Percentiles rank a stretch among this genome's conserved stretches.
phyloP scores from a whole-genome alignment of 2,888 invertebrate genomes.

The Philaethria dido region DNA sequence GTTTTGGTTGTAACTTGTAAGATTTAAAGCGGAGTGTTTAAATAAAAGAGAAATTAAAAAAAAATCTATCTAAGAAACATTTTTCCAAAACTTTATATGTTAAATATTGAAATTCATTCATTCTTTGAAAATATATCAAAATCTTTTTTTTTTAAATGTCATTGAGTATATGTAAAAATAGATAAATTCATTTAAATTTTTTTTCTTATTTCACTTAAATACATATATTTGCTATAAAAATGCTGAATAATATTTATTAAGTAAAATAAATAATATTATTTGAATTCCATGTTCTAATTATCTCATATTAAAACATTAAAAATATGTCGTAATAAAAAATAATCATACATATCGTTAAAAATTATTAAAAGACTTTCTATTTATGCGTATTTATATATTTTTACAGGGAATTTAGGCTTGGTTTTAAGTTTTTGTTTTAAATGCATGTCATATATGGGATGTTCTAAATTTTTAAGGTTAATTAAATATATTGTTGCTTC shows the following conservation, averaged over 20 bases:
- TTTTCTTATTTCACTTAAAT: no score
- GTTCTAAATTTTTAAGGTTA: neutral
- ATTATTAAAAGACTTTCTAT: neutral
- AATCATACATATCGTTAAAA: neutral
- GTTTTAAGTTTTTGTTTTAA: neutral
- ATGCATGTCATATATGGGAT: neutral
- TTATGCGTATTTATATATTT: neutral
- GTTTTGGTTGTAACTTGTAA: neutral
- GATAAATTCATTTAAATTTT: no score
- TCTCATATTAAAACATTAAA: neutral
- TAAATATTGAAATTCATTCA: no score
- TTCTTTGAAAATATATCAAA: no score
- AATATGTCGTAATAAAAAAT: neutral
- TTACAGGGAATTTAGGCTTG: constrained; percentile 1
- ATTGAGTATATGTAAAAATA: no score
- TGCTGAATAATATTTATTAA: no score
- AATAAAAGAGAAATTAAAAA: neutral
- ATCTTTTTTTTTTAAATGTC: neutral
- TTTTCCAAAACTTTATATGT: no score
- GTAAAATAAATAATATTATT: no score
- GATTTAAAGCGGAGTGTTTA: neutral
- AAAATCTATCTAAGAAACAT: neutral
- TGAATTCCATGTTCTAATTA: neutral
- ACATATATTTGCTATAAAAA: no score
- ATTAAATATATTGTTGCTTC: no score